These are phyloP conservation scores for Volucella bombylans DNA, from an alignment of 2,888 invertebrate species.

Conservation along the genomic window DNA sequence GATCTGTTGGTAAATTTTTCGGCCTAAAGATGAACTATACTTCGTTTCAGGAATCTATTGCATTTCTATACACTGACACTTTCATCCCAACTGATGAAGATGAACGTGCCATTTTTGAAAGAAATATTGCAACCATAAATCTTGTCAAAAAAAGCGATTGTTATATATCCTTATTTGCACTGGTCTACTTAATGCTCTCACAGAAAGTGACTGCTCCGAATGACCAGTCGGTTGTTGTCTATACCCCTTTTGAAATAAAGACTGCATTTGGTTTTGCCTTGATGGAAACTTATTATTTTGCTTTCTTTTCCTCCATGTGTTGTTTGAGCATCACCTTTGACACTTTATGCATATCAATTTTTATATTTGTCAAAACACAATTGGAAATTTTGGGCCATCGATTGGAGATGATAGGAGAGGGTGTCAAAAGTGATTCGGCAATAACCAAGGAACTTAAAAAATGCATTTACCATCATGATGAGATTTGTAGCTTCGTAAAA, in stretches of 20 bases:
- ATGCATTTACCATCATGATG: slow-evolving; percentile 75
- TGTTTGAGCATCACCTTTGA: slow-evolving; percentile 77
- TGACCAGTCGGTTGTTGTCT: slow-evolving; percentile 75
- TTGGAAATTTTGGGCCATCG: slow-evolving; percentile 77
- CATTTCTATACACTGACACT: not conserved
- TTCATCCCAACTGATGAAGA: not conserved
- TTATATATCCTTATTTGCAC: not conserved
- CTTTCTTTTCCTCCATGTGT: slow-evolving; percentile 72
- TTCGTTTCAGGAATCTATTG: not conserved
- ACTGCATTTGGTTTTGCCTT: slow-evolving; percentile 68
- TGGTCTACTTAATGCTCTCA: not conserved
- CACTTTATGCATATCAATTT: slow-evolving; percentile 76
- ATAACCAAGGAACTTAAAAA: slow-evolving; percentile 75
- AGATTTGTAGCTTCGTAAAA: slow-evolving; percentile 73
- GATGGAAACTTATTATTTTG: slow-evolving; percentile 75
- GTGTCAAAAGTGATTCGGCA: slow-evolving; percentile 15
- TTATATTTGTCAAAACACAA: slow-evolving; percentile 77
- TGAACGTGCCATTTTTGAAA: not conserved
- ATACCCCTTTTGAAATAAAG: slow-evolving; percentile 74
- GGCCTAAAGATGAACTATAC: not conserved
- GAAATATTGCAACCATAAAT: not conserved
- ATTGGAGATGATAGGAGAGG: slow-evolving; percentile 75
- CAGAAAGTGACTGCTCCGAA: slow-evolving; percentile 71
- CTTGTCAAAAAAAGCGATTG: not conserved
- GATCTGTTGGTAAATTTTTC: not conserved